Evolutionary conservation across 30 jellyfish, hydroid and myxozoan genomes (phyloP).

Genomic region (Mastigias papua): DNA sequence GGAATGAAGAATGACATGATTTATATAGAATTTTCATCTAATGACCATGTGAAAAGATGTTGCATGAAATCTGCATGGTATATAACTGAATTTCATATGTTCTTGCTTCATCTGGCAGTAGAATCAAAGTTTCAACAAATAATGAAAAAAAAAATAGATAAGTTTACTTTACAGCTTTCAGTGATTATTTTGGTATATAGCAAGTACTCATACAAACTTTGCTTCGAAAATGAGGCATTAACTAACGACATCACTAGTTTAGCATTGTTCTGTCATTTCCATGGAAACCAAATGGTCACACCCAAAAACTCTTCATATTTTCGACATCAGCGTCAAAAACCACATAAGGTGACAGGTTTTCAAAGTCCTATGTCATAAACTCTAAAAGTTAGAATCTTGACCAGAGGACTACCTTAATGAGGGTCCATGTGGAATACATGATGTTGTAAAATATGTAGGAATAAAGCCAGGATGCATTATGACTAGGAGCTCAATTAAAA

Average conservation of each 20-base stretch:
- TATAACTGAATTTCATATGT: background rate
- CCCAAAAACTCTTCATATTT: background rate
- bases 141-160: background rate
- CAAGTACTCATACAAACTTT: background rate
- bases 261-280: background rate
- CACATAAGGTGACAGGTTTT: background rate
- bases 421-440: slow-evolving; percentile 20
- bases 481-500: background rate
- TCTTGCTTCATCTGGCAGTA: background rate
- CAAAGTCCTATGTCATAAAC: background rate
- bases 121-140: background rate
- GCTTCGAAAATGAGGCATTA: background rate
- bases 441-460: background rate
- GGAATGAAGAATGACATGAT: background rate
- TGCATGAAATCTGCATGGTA: background rate
- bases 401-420: slow-evolving; percentile 10
- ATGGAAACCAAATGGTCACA: background rate
- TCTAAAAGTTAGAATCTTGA: background rate
- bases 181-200: background rate
- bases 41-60: background rate
- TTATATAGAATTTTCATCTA: background rate
- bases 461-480: background rate
- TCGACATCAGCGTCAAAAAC: background rate
- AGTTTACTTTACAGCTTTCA: background rate
- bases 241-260: background rate